phyloP scores from a whole-genome alignment of 2,113 vertebrate species.

The Leucosticte australis region DNA sequence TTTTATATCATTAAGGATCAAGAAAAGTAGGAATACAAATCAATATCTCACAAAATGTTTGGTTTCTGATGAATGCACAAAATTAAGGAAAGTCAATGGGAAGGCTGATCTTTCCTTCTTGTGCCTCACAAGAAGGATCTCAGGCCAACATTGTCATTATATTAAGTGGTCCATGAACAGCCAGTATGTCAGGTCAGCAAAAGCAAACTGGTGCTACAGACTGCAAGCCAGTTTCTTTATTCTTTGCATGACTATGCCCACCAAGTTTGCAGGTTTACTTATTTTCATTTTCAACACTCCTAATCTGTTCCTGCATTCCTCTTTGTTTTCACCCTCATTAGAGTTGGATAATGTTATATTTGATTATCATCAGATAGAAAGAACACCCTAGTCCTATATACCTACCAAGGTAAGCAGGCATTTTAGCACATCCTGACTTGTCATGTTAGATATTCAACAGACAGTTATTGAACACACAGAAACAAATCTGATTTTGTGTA shows the following conservation, averaged over 20 bases:
- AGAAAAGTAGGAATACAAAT: neutral
- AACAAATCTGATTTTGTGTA: neutral
- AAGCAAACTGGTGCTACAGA: neutral
- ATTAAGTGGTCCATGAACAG: neutral
- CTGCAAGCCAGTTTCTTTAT: neutral
- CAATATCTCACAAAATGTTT: slow-evolving; percentile 9
- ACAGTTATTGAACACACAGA: neutral
- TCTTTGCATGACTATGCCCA: neutral
- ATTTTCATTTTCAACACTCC: neutral
- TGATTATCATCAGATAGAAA: neutral
- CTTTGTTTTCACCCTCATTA: neutral
- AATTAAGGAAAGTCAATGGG: slow-evolving; percentile 19
- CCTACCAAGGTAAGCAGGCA: neutral
- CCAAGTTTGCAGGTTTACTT: neutral
- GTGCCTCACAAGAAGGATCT: neutral
- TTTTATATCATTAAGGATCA: slow-evolving; percentile 5
- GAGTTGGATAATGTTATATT: neutral
- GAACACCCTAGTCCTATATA: neutral
- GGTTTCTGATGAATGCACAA: neutral
- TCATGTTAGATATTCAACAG: neutral
- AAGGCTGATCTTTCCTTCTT: neutral
- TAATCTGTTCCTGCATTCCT: neutral
- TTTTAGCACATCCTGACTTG: neutral
- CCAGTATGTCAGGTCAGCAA: neutral
- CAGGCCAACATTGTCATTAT: neutral